Conservation (phyloP, 2,888 invertebrate species). For the Netelia melanura region DNA sequence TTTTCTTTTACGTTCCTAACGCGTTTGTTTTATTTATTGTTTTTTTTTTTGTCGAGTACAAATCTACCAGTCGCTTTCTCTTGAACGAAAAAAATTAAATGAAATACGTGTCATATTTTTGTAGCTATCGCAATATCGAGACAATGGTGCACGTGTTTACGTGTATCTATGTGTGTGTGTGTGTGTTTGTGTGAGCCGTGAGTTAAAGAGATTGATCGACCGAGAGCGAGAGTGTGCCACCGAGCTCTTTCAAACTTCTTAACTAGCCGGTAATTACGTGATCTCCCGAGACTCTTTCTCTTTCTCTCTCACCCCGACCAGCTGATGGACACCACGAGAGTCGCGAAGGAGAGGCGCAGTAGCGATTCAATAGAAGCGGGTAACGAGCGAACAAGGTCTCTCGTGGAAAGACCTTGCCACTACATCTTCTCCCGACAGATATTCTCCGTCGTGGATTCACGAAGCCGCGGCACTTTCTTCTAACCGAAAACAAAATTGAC, state of each 20-base stretch:
- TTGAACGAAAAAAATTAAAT: not conserved
- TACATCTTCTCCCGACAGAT: slow-evolving; percentile 20
- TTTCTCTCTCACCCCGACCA: not conserved
- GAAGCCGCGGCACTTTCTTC: slow-evolving; percentile 38
- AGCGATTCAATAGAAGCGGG: slow-evolving; percentile 22
- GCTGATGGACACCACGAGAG: slow-evolving; percentile 24
- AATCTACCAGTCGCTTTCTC: not conserved
- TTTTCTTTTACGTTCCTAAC: no score
- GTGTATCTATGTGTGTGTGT: no score
- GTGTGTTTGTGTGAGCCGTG: slow-evolving; percentile 22
- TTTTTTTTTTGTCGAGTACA: not conserved
- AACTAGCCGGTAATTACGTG: slow-evolving; percentile 62
- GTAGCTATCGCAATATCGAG: slow-evolving; percentile 9
- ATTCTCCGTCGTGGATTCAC: slow-evolving; percentile 7
- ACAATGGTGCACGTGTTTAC: not conserved
- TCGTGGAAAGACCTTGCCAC: slow-evolving; percentile 21
- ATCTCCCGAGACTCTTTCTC: slow-evolving; percentile 2
- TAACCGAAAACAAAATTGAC: slow-evolving; percentile 35
- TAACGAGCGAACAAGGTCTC: slow-evolving; percentile 25
- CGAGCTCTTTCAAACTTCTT: slow-evolving; percentile 62
- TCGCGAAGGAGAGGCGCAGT: slow-evolving; percentile 19
- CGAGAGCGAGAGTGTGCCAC: slow-evolving; percentile 49
- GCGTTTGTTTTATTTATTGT: not conserved
- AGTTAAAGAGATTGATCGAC: slow-evolving; percentile 52
- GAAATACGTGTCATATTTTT: not conserved